phyloP scores from a whole-genome alignment of 2,888 invertebrate genomes.

The Parapristionchus giblindavisi region DNA sequence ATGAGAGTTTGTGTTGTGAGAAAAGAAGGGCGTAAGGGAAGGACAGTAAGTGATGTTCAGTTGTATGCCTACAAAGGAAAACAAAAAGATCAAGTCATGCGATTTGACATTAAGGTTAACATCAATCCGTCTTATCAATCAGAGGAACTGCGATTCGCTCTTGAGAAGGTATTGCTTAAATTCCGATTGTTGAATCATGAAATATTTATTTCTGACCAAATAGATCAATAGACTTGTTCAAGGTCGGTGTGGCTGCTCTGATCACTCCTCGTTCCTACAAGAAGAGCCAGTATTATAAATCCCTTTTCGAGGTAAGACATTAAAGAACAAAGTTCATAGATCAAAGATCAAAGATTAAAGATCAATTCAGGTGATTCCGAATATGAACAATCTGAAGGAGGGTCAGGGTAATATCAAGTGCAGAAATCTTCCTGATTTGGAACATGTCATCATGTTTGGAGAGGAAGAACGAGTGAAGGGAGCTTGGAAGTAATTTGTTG shows the following conservation, averaged over 20 bases:
- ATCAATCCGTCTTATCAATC: conserved; percentile 81
- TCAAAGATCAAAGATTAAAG: conserved; percentile 8
- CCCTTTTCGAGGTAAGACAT: conserved; percentile 41
- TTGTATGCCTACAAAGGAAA: too few relatives aligned
- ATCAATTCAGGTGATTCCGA: conserved; percentile 52
- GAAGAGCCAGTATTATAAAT: conserved; percentile 77
- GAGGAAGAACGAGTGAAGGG: conserved; percentile 44
- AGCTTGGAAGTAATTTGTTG: conserved; percentile 30
- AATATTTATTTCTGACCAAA: not conserved
- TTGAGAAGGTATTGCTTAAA: conserved; percentile 77
- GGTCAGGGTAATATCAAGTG: conserved; percentile 50
- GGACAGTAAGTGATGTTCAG: too few relatives aligned
- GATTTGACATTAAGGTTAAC: conserved; percentile 78
- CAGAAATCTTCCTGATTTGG: conserved; percentile 70
- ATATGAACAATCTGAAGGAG: conserved; percentile 50
- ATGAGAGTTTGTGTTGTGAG: too few relatives aligned
- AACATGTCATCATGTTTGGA: conserved; percentile 74
- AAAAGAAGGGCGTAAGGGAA: too few relatives aligned
- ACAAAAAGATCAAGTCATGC: not conserved
- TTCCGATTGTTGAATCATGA: not conserved
- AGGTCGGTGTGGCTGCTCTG: conserved; percentile 75
- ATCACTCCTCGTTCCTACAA: conserved; percentile 77
- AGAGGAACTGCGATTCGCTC: conserved; percentile 79
- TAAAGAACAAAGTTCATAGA: not conserved
- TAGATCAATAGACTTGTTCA: not conserved